A percentile compares a stretch with the other conserved stretches of the same genome.
Evolutionary conservation across 2,888 invertebrate species (phyloP).

Genomic region (Microctonus brassicae): DNA sequence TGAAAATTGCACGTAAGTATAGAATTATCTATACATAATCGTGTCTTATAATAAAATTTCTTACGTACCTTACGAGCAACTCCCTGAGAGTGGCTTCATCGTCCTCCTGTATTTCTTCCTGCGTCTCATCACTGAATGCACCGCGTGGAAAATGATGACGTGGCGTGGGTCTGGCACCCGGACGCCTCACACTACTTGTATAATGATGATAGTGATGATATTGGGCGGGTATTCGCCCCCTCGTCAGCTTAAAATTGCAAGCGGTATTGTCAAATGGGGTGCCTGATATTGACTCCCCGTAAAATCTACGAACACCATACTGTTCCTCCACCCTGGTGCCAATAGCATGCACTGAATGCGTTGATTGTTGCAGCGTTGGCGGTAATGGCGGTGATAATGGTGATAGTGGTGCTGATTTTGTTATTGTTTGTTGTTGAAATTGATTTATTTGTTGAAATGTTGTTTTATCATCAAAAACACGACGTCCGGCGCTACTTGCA

Average conservation of each 20-base stretch:
- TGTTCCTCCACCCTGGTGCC: slow-evolving; percentile 63
- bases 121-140: slow-evolving; percentile 84
- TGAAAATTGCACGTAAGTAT: too few species aligned
- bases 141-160: slow-evolving; percentile 71
- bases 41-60: not conserved
- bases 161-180: slow-evolving; percentile 66
- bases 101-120: slow-evolving; percentile 81
- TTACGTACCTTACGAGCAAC: slow-evolving; percentile 91
- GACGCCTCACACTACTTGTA: slow-evolving; percentile 69
- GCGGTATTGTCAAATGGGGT: slow-evolving; percentile 66
- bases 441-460: not conserved
- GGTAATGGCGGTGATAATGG: slow-evolving; percentile 4
- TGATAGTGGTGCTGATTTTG: slow-evolving; percentile 36
- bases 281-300: slow-evolving; percentile 61
- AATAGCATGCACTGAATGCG: slow-evolving; percentile 56
- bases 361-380: slow-evolving; percentile 51
- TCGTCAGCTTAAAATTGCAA: slow-evolving; percentile 70
- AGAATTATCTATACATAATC: too few species aligned
- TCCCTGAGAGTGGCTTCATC: slow-evolving; percentile 95
- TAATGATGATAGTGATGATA: slow-evolving; percentile 48
- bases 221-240: slow-evolving; percentile 62
- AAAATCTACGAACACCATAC: slow-evolving; percentile 63
- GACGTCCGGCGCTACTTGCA: slow-evolving; percentile 10
- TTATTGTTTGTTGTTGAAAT: slow-evolving; percentile 40
- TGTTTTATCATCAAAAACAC: slow-evolving; percentile 6